Evolutionary conservation across 2,888 invertebrate species (phyloP).

Genomic region (Tetragonisca angustula): DNA sequence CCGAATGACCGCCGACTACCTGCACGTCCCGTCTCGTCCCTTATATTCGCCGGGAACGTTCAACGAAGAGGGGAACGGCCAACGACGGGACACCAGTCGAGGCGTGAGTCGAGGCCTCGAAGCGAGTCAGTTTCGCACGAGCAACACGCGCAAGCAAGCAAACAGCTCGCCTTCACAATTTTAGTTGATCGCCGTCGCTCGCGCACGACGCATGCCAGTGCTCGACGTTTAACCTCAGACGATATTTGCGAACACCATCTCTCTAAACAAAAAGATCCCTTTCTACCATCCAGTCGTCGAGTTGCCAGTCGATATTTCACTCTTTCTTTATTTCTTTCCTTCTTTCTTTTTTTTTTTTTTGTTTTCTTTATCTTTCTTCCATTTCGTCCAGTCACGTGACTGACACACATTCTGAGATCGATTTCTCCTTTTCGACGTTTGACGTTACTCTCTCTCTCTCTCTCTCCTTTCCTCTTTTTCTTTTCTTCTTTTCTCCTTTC

Average conservation of each 20-base stretch:
- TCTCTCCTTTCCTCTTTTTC: no score
- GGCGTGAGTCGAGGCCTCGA: constrained; percentile 17
- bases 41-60: neutral
- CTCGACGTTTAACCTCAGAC: neutral
- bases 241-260: neutral
- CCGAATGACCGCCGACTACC: neutral
- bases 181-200: constrained; percentile 51
- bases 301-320: neutral
- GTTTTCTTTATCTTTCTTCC: neutral
- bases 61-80: neutral
- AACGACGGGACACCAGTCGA: neutral
- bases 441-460: no score
- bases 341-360: no score
- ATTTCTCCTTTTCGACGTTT: neutral
- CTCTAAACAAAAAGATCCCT: neutral
- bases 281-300: neutral
- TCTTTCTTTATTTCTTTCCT: no score
- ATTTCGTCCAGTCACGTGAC: no score
- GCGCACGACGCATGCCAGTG: constrained; percentile 45
- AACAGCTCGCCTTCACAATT: constrained; percentile 53
- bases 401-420: neutral
- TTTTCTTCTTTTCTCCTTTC: neutral
- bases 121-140: constrained; percentile 63
- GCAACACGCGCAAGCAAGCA: constrained; percentile 59
- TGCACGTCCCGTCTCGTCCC: neutral